Evolutionary conservation across 2,797 vertebrate species (phyloP), one percentile per base, ranked within the genome.

Genomic region (Chelmon rostratus): DNA sequence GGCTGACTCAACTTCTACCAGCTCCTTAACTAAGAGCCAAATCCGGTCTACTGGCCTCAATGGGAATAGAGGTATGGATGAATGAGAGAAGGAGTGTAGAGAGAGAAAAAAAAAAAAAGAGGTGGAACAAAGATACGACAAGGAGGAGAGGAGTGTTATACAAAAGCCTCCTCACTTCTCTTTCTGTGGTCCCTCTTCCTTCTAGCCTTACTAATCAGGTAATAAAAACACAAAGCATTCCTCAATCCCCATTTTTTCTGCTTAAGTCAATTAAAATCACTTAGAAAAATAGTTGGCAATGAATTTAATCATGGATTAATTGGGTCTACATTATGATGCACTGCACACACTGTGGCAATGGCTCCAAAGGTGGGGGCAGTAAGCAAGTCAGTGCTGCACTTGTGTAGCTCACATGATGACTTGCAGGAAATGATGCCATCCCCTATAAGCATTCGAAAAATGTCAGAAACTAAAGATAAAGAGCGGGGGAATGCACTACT

Each of bases 41-140:
- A 59, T 53, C 63, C 35, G 76, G 68, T 38, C 83, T 44, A 50
- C 37, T 64, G 65, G 57, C 16, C 28, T 47, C 25, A 58, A 63
- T 10, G 47, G 56, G 23, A 67, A 19, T 19, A 69, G 58, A 88
- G 62, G 25, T 88, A 61, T 86, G 19, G 35, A 57, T 0, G 1
- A 54, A 50, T 35, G 33, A 23, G n/a, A 47, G 15, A 19, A 21
- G 13, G 16, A 9, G 44, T 6, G 21, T 3, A 63, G 28, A 33
- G n/a, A 12, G 25, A 70, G n/a, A 9, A 40, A 25, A 25, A 40
- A 2, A 28, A 7, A 23, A 15, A 47, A 44, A 33, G n/a, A 81
- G 77, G 59, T 5, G 10, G 25, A 13, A 68, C 83, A 83, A 87
- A 52, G 58, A 19, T 86, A 21, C 19, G 25, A 62, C 49, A 59